Percentiles rank a stretch among this genome's conserved stretches.
Evolutionary conservation across 2,113 vertebrate genomes (phyloP).

Genomic region (Dendrocopos noguchii): DNA sequence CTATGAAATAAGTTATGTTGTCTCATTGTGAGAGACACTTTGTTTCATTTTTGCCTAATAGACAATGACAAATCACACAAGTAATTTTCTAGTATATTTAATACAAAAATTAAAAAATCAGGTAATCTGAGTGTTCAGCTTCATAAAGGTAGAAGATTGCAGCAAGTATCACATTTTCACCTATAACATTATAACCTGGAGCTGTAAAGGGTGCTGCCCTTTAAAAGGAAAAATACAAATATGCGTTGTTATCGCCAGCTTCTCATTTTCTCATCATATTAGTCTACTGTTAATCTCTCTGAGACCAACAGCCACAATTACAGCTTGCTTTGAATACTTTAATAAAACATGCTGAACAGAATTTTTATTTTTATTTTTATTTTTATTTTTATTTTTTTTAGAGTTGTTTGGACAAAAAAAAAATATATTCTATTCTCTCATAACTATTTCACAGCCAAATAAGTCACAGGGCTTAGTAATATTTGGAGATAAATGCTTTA

Average conservation of each 20-base stretch:
- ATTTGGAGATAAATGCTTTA: neutral
- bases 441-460: neutral
- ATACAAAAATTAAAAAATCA: neutral
- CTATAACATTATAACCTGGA: neutral
- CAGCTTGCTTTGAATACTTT: neutral
- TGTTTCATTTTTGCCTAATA: neutral
- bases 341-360: neutral
- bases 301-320: neutral
- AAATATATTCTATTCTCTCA: neutral
- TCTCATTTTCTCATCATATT: neutral
- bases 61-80: neutral
- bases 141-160: neutral
- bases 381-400: neutral
- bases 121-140: neutral
- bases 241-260: neutral
- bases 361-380: neutral
- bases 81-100: neutral
- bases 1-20: neutral
- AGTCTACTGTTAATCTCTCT: neutral
- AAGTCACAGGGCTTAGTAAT: neutral
- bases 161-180: neutral
- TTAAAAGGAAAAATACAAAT: neutral
- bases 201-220: neutral
- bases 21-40: neutral
- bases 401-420: neutral